phyloP scores from a whole-genome alignment of 2,113 vertebrate species.

The Misgurnus mizolepis region DNA sequence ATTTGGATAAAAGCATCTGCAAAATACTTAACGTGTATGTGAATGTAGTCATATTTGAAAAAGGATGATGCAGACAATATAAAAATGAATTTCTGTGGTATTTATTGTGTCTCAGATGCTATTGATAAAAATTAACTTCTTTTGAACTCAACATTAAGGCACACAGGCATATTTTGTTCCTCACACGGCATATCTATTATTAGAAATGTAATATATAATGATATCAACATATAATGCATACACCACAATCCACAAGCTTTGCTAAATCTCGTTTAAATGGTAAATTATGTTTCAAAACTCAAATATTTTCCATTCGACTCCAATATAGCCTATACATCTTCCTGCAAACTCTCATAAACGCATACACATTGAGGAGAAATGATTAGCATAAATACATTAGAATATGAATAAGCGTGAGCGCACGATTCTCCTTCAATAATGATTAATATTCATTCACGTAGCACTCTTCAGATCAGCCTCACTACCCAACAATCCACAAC shows the following conservation, averaged over 20 bases:
- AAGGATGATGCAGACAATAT: too few species aligned
- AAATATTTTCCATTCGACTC: constrained; percentile 18
- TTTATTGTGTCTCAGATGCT: background rate
- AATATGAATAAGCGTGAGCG: constrained; percentile 61
- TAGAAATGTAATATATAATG: constrained; percentile 19
- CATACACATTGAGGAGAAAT: constrained; percentile 10
- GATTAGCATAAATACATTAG: constrained; percentile 63
- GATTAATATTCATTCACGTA: constrained; percentile 58
- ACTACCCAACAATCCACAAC: constrained; percentile 57
- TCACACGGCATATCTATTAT: constrained; percentile 2
- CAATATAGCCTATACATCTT: constrained; percentile 41
- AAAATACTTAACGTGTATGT: too few species aligned
- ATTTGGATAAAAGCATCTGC: too few species aligned
- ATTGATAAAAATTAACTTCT: background rate
- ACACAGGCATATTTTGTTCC: background rate
- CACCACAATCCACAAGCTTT: background rate
- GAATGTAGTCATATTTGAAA: too few species aligned
- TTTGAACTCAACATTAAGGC: constrained; percentile 11
- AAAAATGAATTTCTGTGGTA: too few species aligned
- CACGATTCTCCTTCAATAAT: constrained; percentile 53
- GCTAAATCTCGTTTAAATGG: constrained; percentile 38
- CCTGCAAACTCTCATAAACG: constrained; percentile 41
- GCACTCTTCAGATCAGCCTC: constrained; percentile 56
- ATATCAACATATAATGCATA: background rate
- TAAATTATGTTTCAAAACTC: constrained; percentile 43